Evolutionary conservation across 2,113 vertebrate species (phyloP).

Genomic region (Mustela nigripes): DNA sequence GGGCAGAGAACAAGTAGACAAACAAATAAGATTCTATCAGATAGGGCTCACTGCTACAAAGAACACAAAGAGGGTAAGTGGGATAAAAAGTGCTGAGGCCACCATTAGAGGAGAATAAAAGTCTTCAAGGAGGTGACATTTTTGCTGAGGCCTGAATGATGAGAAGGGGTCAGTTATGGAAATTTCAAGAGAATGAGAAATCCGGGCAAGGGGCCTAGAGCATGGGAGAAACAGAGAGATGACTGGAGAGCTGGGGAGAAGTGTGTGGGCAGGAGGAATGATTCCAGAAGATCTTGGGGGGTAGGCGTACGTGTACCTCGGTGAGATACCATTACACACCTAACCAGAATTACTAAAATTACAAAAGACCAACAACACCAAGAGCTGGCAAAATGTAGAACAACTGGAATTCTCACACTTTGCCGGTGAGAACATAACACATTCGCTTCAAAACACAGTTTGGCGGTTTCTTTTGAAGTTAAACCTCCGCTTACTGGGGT

Average conservation of each 20-base stretch:
- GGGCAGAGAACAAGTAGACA: background rate
- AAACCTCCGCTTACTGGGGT: background rate
- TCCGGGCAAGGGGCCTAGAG: background rate
- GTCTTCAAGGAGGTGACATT: background rate
- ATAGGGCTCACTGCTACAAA: background rate
- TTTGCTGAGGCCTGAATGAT: background rate
- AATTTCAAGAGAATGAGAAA: background rate
- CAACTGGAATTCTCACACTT: background rate
- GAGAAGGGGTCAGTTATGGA: background rate
- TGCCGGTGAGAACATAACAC: background rate
- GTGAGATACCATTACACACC: background rate
- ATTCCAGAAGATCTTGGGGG: background rate
- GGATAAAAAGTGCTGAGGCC: background rate
- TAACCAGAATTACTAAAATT: background rate
- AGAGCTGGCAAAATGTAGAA: background rate
- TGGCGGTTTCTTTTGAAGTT: background rate
- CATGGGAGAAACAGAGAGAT: background rate
- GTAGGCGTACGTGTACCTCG: background rate
- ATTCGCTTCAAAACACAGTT: background rate
- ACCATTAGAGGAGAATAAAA: background rate
- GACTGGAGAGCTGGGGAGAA: background rate
- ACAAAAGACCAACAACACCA: background rate
- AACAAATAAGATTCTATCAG: slow-evolving; percentile 13
- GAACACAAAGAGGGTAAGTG: background rate
- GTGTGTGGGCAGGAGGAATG: accelerated